Conservation (phyloP, 1,140 invertebrate genomes). For the Thaumetopoea pityocampa region DNA sequence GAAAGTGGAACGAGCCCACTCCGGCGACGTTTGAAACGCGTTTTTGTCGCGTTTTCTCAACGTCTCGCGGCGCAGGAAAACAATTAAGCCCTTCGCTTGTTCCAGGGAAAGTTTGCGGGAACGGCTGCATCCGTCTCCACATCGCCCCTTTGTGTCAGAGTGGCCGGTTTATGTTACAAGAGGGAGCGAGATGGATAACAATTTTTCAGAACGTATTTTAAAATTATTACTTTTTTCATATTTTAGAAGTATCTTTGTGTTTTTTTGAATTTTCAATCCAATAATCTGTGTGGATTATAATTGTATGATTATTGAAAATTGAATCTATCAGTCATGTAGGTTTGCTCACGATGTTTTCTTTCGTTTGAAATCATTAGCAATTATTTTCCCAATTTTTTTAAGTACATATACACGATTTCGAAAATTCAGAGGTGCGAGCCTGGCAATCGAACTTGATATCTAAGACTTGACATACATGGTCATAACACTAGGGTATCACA, state of each 20-base stretch:
- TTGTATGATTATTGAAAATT: no score
- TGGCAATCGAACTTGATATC: no score
- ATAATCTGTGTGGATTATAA: no score
- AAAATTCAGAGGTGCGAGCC: no score
- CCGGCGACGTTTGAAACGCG: constrained; percentile 27
- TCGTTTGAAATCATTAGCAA: no score
- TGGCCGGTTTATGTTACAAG: constrained; percentile 10
- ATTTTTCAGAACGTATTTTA: not conserved
- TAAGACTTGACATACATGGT: no score
- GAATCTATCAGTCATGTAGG: no score
- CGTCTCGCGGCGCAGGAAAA: constrained; percentile 43
- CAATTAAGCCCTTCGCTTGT: constrained; percentile 61
- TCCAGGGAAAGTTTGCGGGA: constrained; percentile 26
- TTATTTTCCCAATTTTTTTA: no score
- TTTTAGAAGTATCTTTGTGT: not conserved
- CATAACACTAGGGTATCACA: no score
- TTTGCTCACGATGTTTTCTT: no score
- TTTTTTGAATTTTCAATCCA: no score
- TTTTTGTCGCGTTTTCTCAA: constrained; percentile 40
- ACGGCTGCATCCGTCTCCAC: constrained; percentile 25
- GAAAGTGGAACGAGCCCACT: constrained; percentile 36
- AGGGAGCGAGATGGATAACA: constrained; percentile 3
- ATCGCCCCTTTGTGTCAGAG: constrained; percentile 30
- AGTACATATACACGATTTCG: no score
- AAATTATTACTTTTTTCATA: not conserved